Evolutionary conservation across 2,888 invertebrate genomes (phyloP), one percentile per base, ranked within the genome.

Genomic region (Eudasyphora cyanicolor): DNA sequence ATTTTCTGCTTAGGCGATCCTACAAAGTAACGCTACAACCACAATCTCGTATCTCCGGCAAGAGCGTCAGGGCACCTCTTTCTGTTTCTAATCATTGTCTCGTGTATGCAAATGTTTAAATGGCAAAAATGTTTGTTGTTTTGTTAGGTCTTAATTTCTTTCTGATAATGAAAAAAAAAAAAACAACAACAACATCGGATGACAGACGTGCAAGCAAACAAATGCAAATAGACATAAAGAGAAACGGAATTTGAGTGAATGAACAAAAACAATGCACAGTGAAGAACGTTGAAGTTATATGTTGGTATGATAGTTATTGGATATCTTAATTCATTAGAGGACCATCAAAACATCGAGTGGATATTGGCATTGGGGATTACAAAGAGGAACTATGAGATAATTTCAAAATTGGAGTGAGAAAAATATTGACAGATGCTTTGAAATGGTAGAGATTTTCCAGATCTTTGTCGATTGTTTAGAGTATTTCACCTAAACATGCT

Each of bases 61-160:
- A 51, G 57, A 57, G 27, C 57, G 24, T 14, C n/a, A n/a, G n/a
- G n/a, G n/a, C n/a, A n/a, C n/a, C n/a, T n/a, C n/a, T n/a, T n/a
- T n/a, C n/a, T 14, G 21, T 64, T 17, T 2, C 8, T 35, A 60
- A 14, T 29, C 60, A 17, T 64, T 19, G 64, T 64, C 64, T 64
- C 64, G 64, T 64, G 64, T 38, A 64, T 64, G 64, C 35, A 64
- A 64, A 62, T 62, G 57, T 62, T 32, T 62, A 51, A 51, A 45
- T 45, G n/a, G 45, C 14, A 38, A 45, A 45, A 14, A 45, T 45
- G 45, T 45, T 45, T n/a, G n/a, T 2, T 45, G 45, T 45, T 45
- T n/a, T n/a, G 14, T 14, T n/a, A n/a, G n/a, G n/a, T n/a, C n/a
- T n/a, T n/a, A n/a, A n/a, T n/a, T 45, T 45, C 12, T 54, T 54